Evolutionary conservation across 2,888 invertebrate genomes (phyloP), one percentile per base, ranked within the genome.

Genomic region (Nudaria mundana): DNA sequence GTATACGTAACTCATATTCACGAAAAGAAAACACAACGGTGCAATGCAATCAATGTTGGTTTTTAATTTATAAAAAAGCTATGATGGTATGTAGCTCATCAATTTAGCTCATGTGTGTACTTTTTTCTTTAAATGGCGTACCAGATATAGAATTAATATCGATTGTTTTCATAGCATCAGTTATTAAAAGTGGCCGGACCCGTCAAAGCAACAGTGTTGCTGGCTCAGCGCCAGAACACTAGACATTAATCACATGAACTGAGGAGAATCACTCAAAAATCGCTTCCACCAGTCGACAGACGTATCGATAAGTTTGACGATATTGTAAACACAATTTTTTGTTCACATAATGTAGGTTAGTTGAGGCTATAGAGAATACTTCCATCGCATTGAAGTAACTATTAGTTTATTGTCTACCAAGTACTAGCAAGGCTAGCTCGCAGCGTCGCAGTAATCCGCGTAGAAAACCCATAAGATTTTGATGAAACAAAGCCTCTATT

Each of bases 211-310:
- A 61, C 66, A 61, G 56, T 45, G 49, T 49, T 26, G 14, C 46
- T 70, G 70, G 70, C 66, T 34, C 7, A 7, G 10, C 12, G 59
- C 69, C 69, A 70, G 40, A 13, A 31, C 38, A 30, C 26, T 30
- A 29, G 32, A 37, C 49, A 55, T 76, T 67, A 60, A 75, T 75
- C 76, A 76, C 63, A 64, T 56, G 42, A 45, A 48, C 42, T 40
- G 66, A n/a, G n/a, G n/a, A 61, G 67, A 64, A 78, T 78, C 80
- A 76, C 77, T 80, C 76, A 75, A 66, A 69, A 68, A 77, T 67
- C 72, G 67, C 71, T 72, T 63, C 62, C 48, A 45, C 41, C 44
- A 43, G 57, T 57, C 53, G 66, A 71, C 73, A 63, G 63, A 65
- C 65, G 61, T 68, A 72, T 71, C 70, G 80, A 78, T 77, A 71